Base-by-base conservation (phyloP, 1,140 invertebrate species). In the Amphibalanus amphitrite region DNA sequence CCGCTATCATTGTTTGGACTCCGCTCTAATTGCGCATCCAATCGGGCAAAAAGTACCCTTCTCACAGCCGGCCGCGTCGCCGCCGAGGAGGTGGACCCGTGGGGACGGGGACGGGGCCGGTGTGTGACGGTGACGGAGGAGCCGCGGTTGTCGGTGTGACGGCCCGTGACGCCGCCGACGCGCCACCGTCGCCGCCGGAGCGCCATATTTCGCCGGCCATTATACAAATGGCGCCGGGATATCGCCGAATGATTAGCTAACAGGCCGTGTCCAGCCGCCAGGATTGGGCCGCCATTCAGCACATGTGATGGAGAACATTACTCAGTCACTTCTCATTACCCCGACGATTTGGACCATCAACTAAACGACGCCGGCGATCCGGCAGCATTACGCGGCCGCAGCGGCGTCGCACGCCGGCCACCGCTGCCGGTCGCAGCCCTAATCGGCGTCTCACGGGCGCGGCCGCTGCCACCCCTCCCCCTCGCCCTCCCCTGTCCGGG, bases 141-240 rank as follows among this genome's bases (percentile, higher is more conserved):
- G 33, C 33, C 33, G n/a, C n/a, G 15, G 33, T 38, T 38, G 33
- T 15, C 33, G 33, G 33, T 38, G 33, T 38, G 33, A 38, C 33
- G 33, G 33, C 4, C 4, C 15, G 33, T 38, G 33, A 38, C 33
- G 33, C 4, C 33, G 33, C 33, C 33, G 33, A 4, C 47, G 47
- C 47, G 47, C 47, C 47, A 20, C 47, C 10, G 17, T 20, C 47
- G 47, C 20, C 47, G 10, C 47, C 47, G 33, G 4, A 6, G 47
- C 47, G 47, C 47, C 47, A 59, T 59, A 59, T 59, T 59, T 59
- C 47, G 47, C 47, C 47, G 47, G 47, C 47, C 47, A 59, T 59
- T 59, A 59, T 20, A 23, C 47, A 59, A 59, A 59, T 59, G 10
- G 47, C 47, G 47, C 1, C 47, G 47, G 47, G 47, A 59, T 59